Base-by-base conservation (phyloP, 1,140 invertebrate species). In the Euschistus heros region DNA sequence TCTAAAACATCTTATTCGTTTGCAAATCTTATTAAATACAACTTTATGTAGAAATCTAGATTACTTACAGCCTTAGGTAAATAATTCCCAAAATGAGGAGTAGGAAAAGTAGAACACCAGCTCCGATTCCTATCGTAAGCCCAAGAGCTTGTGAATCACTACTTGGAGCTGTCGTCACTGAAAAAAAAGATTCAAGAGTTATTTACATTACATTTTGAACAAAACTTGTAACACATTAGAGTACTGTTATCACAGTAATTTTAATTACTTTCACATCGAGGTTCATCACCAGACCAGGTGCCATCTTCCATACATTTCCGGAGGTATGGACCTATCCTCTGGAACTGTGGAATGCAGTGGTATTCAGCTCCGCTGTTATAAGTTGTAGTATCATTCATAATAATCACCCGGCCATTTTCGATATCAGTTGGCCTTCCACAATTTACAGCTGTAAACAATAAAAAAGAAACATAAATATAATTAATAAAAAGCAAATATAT, bases 291-390 rank as follows among this genome's bases (percentile, higher is more conserved):
- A 10, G 88, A 91, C 91, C 91, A 94, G 15, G 80, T 76, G 5
- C 88, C 89, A 64, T 86, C 86, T 59, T 91, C 88, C 71, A 86
- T 77, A 74, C 91, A 93, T 71, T 89, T 91, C 59, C 89, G 78
- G 2, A 90, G 75, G 73, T 89, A 91, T 5, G 88, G 86, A 0
- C 91, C 91, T 1, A 87, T 82, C 47, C 90, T 80, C 72, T 89
- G 86, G 75, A 82, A 93, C 68, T 89, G 87, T 8, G 89, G 89
- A 62, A 93, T 76, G 72, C 94, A 97, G 69, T 91, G 87, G 74
- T 94, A 96, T 71, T 92, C 88, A 1, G 92, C 85, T 2, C 85
- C 83, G 63, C 88, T 88, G 8, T 86, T 86, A 71, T 88, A 94
- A 6, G 84, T 79, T 0, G 88, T 92, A 0, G 88, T 86, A 24